Percentiles rank a stretch among this genome's conserved stretches.
These are phyloP conservation scores for Adrianichthys oophorus DNA, from an alignment of 2,797 vertebrate genomes.

Conservation along the genomic window DNA sequence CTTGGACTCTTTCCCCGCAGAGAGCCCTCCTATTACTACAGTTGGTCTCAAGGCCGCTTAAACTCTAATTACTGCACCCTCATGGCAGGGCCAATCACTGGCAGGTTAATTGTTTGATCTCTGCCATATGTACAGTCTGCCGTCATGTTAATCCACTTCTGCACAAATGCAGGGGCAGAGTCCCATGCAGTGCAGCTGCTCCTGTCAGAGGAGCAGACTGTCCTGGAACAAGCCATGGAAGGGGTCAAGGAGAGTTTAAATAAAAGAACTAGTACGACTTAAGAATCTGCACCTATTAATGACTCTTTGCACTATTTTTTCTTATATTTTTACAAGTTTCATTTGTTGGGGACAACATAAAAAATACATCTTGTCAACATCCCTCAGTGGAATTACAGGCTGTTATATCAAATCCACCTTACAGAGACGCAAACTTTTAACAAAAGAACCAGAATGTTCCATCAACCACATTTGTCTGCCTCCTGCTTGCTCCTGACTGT, in stretches of 20 bases:
- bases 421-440: neutral
- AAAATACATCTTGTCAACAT: too few species aligned
- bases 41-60: slow-evolving; percentile 64
- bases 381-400: too few species aligned
- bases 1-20: slow-evolving; percentile 41
- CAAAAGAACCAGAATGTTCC: neutral
- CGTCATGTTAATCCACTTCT: slow-evolving; percentile 58
- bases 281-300: neutral
- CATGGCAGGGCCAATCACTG: slow-evolving; percentile 69
- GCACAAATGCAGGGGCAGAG: slow-evolving; percentile 30
- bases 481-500: slow-evolving; percentile 4
- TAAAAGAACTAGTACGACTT: slow-evolving; percentile 12
- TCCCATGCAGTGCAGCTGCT: slow-evolving; percentile 34
- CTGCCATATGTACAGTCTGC: slow-evolving; percentile 77
- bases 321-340: neutral
- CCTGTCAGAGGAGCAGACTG: slow-evolving; percentile 27
- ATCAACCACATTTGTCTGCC: neutral
- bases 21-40: slow-evolving; percentile 48
- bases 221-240: slow-evolving; percentile 10
- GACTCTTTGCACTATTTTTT: neutral
- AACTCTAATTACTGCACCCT: slow-evolving; percentile 75
- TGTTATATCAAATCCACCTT: too few species aligned
- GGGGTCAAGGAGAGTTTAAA: slow-evolving; percentile 53
- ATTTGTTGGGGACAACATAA: neutral
- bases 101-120: slow-evolving; percentile 85